A percentile compares a stretch with the other conserved stretches of the same genome.
Conservation (phyloP, 2,797 vertebrate genomes). For the Mycteria americana region DNA sequence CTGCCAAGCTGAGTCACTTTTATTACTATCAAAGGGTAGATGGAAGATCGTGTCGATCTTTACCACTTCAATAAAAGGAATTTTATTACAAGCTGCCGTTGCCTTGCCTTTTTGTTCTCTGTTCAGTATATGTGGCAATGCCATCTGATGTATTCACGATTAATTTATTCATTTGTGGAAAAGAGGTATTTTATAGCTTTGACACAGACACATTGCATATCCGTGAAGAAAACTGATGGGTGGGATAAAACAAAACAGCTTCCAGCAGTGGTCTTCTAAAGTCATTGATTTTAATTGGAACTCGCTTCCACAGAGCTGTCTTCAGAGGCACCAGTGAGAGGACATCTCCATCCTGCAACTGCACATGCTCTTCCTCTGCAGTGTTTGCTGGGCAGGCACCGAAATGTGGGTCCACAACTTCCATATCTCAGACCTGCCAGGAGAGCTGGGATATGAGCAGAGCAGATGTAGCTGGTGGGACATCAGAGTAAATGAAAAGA, state of each 20-base stretch:
- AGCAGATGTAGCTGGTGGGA: not conserved
- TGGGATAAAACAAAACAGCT: not conserved
- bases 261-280: not conserved
- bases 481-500: not conserved
- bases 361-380: not conserved
- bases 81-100: constrained; percentile 20
- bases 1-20: not conserved
- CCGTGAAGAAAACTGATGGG: not conserved
- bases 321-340: not conserved
- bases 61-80: not conserved
- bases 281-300: not conserved
- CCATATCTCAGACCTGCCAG: not conserved
- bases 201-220: not conserved
- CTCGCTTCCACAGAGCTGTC: not conserved
- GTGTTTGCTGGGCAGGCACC: not conserved
- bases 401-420: not conserved
- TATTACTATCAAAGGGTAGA: not conserved
- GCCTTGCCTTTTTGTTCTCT: not conserved
- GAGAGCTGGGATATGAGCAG: not conserved
- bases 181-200: not conserved
- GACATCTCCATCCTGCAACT: not conserved
- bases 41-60: not conserved
- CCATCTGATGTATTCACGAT: not conserved
- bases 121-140: not conserved
- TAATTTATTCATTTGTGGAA: constrained; percentile 1